A percentile compares a stretch with the other conserved stretches of the same genome.
Evolutionary conservation across 2,888 invertebrate genomes (phyloP).

Genomic region (Polyommatus iphigenia): DNA sequence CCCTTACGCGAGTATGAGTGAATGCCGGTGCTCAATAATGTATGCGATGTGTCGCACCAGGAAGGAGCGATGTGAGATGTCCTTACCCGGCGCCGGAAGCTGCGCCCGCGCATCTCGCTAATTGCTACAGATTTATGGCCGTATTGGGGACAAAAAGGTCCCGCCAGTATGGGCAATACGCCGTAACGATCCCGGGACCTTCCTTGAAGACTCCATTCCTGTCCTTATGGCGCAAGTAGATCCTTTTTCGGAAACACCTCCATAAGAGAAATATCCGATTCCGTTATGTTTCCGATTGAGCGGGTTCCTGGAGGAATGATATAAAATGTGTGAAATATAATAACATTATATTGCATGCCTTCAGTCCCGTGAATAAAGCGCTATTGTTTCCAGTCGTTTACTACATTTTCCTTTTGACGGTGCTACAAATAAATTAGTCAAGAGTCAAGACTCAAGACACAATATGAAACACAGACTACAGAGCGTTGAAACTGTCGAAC

Average conservation of each 20-base stretch:
- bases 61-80: conserved; percentile 13
- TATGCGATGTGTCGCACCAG: background rate
- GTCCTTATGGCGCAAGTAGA: background rate
- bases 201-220: background rate
- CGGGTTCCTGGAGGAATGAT: background rate
- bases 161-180: background rate
- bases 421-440: no score
- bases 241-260: background rate
- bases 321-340: background rate
- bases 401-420: background rate
- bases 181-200: background rate
- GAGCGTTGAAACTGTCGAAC: background rate
- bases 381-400: no score
- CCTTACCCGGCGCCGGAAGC: conserved; percentile 17
- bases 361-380: background rate
- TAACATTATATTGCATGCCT: background rate
- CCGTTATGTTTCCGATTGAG: background rate
- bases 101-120: conserved; percentile 12
- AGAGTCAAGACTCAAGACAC: no score
- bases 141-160: background rate
- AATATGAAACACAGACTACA: no score
- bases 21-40: background rate
- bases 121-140: background rate
- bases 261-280: background rate
- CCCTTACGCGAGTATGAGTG: background rate